Evolutionary conservation across 2,797 vertebrate genomes (phyloP), one percentile per base, ranked within the genome.

Genomic region (Myioborus melanocephalus): DNA sequence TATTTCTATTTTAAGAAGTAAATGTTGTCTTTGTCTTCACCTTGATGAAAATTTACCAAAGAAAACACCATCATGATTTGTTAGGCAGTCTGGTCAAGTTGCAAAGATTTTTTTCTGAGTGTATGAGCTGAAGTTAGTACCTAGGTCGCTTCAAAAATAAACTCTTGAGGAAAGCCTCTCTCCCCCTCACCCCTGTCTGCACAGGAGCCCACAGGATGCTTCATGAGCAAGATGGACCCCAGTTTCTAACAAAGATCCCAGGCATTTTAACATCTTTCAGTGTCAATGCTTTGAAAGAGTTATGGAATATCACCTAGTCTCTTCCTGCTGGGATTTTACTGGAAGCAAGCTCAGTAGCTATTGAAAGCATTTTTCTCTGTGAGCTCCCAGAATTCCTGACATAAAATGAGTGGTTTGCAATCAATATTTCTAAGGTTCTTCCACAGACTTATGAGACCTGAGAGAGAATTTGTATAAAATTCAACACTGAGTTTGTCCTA

Each of bases 1-100:
- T 89, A 73, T 93, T 93, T 94, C 88, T 95, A 94, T 97, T 95
- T 83, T 93, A 80, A 88, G 85, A 88, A 63, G 70, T 64, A 90
- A 87, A 94, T 55, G n/a, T 83, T 93, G 87, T 56, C 46, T 96
- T 94, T 77, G 68, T 87, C 90, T 93, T 92, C 80, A 93, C 57
- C 85, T 86, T 89, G 86, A 93, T 88, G 82, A 96, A 95, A 92
- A 86, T 85, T 61, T 71, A 86, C 79, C 12, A 28, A 85, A 85
- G 83, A 64, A 84, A 85, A 43, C 9, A 63, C 64, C 10, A 1
- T 19, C 76, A 82, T 3, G 3, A 92, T 59, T 89, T 84, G 30
- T 87, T 60, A 41, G 73, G 53, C 21, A 35, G 56, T 35, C 66
- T 86, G 57, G 61, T 47, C 73, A 66, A 88, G 47, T 35, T 78